A percentile compares a stretch with the other conserved stretches of the same genome.
Evolutionary conservation across 2,797 vertebrate species (phyloP).

Genomic region (Lophius americanus): DNA sequence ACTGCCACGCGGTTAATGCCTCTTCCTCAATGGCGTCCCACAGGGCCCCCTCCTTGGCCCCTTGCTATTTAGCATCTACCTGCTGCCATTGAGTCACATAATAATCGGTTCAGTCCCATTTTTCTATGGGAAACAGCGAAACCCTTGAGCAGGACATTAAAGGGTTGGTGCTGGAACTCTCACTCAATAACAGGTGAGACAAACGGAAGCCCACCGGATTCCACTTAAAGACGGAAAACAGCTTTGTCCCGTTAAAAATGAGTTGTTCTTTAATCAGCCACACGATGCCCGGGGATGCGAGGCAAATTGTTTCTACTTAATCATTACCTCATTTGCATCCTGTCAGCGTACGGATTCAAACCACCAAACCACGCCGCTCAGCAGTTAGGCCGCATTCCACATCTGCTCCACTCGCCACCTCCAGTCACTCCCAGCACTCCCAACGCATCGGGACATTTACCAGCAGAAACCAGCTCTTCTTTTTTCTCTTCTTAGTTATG

Average conservation of each 20-base stretch:
- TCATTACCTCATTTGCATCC: slow-evolving; percentile 47
- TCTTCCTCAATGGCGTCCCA: too few relatives aligned
- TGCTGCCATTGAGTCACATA: too few relatives aligned
- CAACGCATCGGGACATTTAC: slow-evolving; percentile 18
- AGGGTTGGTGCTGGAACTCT: slow-evolving; percentile 31
- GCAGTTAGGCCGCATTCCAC: slow-evolving; percentile 37
- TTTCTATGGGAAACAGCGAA: too few relatives aligned
- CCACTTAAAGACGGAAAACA: slow-evolving; percentile 25
- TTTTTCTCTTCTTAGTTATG: too few relatives aligned
- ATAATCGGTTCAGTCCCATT: too few relatives aligned
- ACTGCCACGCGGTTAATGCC: too few relatives aligned
- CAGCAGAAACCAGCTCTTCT: too few relatives aligned
- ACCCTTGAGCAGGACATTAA: too few relatives aligned
- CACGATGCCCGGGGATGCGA: slow-evolving; percentile 29
- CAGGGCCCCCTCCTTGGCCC: too few relatives aligned
- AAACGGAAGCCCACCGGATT: slow-evolving; percentile 18
- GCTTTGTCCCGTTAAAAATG: slow-evolving; percentile 29
- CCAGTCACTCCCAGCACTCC: slow-evolving; percentile 25
- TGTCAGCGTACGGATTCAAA: slow-evolving; percentile 51
- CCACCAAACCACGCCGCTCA: slow-evolving; percentile 22
- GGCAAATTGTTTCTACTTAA: slow-evolving; percentile 32
- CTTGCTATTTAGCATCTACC: too few relatives aligned
- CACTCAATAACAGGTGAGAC: slow-evolving; percentile 33
- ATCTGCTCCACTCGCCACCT: slow-evolving; percentile 43
- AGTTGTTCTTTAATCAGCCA: slow-evolving; percentile 31